Conservation (phyloP, 2,797 vertebrate genomes). For the Aphelocoma californica region DNA sequence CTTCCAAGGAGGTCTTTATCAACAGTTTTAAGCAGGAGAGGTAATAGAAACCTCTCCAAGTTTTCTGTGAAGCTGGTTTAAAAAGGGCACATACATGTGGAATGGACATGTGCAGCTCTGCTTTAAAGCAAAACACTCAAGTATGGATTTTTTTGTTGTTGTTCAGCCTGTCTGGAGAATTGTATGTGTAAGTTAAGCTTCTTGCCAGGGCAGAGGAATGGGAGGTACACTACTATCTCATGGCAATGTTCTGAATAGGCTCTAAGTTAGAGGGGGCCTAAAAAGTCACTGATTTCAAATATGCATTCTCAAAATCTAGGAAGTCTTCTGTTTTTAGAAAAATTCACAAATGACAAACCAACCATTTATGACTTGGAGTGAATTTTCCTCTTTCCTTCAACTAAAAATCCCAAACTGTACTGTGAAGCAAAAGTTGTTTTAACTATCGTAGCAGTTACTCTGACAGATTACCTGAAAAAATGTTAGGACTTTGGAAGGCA, state of each 20-base stretch:
- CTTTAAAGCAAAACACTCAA: neutral
- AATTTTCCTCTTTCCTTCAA: neutral
- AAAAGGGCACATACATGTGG: neutral
- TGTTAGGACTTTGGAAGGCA: neutral
- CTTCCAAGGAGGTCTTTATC: neutral
- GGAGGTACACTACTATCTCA: neutral
- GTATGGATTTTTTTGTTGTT: neutral
- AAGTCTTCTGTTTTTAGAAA: neutral
- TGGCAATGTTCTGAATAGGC: neutral
- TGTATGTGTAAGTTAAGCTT: neutral
- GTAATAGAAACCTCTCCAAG: neutral
- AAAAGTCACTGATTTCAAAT: neutral
- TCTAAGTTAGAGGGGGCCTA: neutral
- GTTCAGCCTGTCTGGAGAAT: neutral
- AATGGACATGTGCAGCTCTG: neutral
- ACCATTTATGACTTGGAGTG: fast-evolving
- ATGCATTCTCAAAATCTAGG: neutral
- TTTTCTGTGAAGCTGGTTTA: neutral
- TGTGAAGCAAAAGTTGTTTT: neutral
- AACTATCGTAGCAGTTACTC: neutral
- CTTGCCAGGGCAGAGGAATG: neutral
- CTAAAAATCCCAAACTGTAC: neutral
- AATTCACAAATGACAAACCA: neutral
- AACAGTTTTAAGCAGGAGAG: neutral
- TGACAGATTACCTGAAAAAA: neutral